These are phyloP conservation scores for Vandiemenella viatica DNA, from an alignment of 2,888 invertebrate genomes.

Conservation along the genomic window DNA sequence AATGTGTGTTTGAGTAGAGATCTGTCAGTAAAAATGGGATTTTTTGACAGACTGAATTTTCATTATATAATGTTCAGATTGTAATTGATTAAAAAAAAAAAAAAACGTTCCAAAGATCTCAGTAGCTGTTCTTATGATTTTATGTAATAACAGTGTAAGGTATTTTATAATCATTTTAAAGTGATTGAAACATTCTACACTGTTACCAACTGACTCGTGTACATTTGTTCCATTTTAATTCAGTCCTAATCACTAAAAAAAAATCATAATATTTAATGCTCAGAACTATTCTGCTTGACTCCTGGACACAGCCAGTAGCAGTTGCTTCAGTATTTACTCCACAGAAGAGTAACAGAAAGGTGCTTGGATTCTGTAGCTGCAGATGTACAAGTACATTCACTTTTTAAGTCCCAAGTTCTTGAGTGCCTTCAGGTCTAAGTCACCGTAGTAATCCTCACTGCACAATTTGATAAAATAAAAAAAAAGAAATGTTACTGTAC, in stretches of 20 bases:
- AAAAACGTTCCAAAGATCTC: not conserved
- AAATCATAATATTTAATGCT: too few species aligned
- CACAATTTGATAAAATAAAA: constrained; percentile 18
- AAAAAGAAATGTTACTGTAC: not conserved
- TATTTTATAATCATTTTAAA: too few species aligned
- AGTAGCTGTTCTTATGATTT: too few species aligned
- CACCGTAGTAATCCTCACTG: constrained; percentile 88
- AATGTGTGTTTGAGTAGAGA: not conserved
- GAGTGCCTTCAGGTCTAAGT: constrained; percentile 73
- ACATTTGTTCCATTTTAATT: too few species aligned
- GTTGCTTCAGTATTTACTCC: too few species aligned
- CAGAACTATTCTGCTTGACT: not conserved
- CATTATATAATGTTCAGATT: too few species aligned
- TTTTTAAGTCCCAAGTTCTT: constrained; percentile 64
- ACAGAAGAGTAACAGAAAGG: too few species aligned
- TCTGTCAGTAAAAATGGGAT: not conserved
- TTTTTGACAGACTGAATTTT: not conserved
- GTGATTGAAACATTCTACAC: too few species aligned
- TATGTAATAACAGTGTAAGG: too few species aligned
- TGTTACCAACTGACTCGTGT: too few species aligned
- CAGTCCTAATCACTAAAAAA: too few species aligned
- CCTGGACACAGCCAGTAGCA: not conserved
- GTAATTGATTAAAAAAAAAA: not conserved
- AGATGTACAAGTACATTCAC: constrained; percentile 15
- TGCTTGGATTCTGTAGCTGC: not conserved